phyloP scores from a whole-genome alignment of 2,888 invertebrate species.

The Pediacus dermestoides region DNA sequence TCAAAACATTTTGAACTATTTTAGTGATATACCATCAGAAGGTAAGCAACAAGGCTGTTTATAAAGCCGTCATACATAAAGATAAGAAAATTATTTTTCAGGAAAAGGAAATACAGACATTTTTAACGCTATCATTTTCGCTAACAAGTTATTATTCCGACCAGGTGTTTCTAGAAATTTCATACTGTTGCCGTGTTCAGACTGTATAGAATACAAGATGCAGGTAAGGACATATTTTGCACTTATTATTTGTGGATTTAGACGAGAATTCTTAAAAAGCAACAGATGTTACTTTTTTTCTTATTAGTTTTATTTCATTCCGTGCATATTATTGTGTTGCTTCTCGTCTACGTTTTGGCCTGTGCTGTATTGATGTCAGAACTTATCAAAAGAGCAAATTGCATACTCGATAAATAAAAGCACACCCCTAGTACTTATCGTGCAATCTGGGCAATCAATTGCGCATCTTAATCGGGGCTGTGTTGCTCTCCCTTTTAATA shows the following conservation, averaged over 20 bases:
- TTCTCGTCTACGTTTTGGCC: too few species aligned
- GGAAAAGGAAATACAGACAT: slow-evolving; percentile 64
- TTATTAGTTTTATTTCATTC: too few species aligned
- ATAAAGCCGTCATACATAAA: slow-evolving; percentile 9
- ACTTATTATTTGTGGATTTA: too few species aligned
- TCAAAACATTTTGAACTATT: slow-evolving; percentile 62
- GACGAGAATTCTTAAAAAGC: too few species aligned
- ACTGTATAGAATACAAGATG: slow-evolving; percentile 67
- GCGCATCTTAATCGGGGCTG: slow-evolving; percentile 2
- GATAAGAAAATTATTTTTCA: slow-evolving; percentile 30
- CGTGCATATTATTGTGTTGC: too few species aligned
- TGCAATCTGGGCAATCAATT: slow-evolving; percentile 1
- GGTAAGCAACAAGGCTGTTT: slow-evolving; percentile 4
- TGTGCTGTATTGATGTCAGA: too few species aligned
- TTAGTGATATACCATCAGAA: slow-evolving; percentile 68
- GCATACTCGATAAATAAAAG: slow-evolving; percentile 1
- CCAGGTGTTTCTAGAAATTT: slow-evolving; percentile 81
- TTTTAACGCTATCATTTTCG: slow-evolving; percentile 71
- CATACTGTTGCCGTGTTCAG: slow-evolving; percentile 75
- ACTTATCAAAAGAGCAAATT: not conserved
- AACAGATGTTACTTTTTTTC: too few species aligned
- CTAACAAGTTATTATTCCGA: slow-evolving; percentile 71
- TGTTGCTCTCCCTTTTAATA: slow-evolving; percentile 1
- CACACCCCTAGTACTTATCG: slow-evolving; percentile 1
- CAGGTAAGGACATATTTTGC: slow-evolving; percentile 53